phyloP scores from a whole-genome alignment of 2,888 invertebrate species.

The Chloroclystis v-ata region DNA sequence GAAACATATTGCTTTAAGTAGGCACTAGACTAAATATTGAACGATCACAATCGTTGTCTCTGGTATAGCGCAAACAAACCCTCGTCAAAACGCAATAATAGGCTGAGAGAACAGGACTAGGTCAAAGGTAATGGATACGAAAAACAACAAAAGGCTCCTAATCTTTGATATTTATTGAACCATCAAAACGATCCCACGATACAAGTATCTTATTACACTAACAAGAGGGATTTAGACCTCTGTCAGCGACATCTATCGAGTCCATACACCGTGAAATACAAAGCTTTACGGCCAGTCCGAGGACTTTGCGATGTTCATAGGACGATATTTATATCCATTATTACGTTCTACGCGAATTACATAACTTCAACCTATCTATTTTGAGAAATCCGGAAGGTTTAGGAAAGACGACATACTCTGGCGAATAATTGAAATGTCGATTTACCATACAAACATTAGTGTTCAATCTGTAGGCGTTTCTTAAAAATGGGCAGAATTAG shows the following conservation, averaged over 20 bases:
- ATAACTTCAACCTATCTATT: background rate
- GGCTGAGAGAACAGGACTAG: constrained; percentile 14
- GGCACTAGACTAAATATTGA: background rate
- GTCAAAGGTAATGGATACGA: constrained; percentile 15
- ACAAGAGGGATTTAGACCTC: constrained; percentile 37
- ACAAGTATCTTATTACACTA: constrained; percentile 45
- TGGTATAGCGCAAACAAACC: constrained; percentile 6
- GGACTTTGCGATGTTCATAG: constrained; percentile 9
- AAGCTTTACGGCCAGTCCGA: constrained; percentile 19
- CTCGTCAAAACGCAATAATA: constrained; percentile 11
- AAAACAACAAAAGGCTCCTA: constrained; percentile 29
- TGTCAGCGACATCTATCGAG: constrained; percentile 38
- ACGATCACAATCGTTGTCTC: background rate
- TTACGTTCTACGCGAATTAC: background rate
- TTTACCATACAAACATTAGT: too few species aligned
- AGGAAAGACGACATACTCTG: too few species aligned
- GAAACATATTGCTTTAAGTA: background rate
- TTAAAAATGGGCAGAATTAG: too few species aligned
- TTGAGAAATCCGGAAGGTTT: too few species aligned
- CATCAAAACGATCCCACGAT: constrained; percentile 39
- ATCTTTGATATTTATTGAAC: constrained; percentile 40
- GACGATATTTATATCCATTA: background rate
- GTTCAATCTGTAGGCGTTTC: too few species aligned
- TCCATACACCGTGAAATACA: constrained; percentile 20
- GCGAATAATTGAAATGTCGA: too few species aligned